Percentiles rank a stretch among this genome's conserved stretches.
phyloP scores from a whole-genome alignment of 2,888 invertebrate species.

The Cacoxenus indagator region DNA sequence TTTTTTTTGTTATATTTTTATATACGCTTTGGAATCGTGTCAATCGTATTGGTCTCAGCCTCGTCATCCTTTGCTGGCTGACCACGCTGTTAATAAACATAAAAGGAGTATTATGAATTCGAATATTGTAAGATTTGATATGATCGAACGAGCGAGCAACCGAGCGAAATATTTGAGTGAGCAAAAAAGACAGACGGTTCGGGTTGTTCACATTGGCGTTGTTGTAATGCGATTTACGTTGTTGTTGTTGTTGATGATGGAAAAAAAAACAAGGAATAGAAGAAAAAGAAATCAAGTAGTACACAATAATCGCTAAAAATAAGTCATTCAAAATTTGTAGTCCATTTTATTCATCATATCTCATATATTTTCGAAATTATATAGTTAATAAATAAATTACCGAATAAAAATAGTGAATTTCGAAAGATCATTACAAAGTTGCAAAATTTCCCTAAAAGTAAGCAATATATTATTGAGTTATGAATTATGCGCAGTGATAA shows the following conservation, averaged over 20 bases:
- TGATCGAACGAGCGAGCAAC: too few species aligned
- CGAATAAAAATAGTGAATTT: too few species aligned
- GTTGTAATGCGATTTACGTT: not conserved
- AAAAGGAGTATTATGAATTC: not conserved
- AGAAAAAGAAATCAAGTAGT: slow-evolving; percentile 36
- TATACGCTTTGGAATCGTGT: slow-evolving; percentile 62
- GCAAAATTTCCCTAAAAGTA: too few species aligned
- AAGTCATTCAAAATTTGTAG: not conserved
- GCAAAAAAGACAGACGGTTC: too few species aligned
- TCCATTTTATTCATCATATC: not conserved
- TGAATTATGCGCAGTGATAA: too few species aligned
- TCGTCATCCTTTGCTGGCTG: slow-evolving; percentile 69
- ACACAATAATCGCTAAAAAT: not conserved
- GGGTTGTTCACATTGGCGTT: not conserved
- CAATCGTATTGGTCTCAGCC: slow-evolving; percentile 64
- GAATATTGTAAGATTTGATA: too few species aligned
- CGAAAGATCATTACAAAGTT: too few species aligned
- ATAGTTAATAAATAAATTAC: too few species aligned
- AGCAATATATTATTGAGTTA: too few species aligned
- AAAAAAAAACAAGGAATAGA: slow-evolving; percentile 43
- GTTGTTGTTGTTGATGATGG: slow-evolving; percentile 14
- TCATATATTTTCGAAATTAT: not conserved
- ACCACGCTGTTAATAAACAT: slow-evolving; percentile 52
- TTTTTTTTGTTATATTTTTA: slow-evolving; percentile 42
- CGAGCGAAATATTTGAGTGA: too few species aligned